These are phyloP conservation scores for Pseudomugil tenellus DNA, from an alignment of 2,797 vertebrate genomes.

Conservation along the genomic window DNA sequence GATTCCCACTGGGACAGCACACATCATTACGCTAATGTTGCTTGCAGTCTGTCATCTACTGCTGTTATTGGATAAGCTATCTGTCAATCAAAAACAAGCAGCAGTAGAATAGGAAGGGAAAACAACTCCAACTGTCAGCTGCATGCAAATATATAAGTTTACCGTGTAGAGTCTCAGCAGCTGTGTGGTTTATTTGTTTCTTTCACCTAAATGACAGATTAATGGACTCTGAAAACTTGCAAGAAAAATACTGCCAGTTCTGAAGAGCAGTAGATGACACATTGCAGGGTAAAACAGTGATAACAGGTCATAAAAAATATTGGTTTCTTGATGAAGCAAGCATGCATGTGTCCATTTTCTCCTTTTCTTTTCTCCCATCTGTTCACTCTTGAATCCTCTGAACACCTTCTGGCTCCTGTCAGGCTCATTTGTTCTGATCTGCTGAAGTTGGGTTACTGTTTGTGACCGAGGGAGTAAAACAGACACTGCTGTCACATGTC, in stretches of 20 bases:
- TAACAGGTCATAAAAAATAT: slow-evolving; percentile 9
- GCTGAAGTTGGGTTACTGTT: slow-evolving; percentile 14
- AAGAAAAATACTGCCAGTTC: slow-evolving; percentile 10
- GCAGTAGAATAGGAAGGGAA: neutral
- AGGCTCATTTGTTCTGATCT: slow-evolving; percentile 22
- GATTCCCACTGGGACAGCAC: slow-evolving; percentile 32
- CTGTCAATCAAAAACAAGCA: slow-evolving; percentile 49
- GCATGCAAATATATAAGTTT: slow-evolving; percentile 16
- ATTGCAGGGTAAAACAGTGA: slow-evolving; percentile 6
- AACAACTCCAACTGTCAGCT: slow-evolving; percentile 43
- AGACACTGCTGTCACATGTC: neutral
- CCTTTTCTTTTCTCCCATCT: slow-evolving; percentile 32
- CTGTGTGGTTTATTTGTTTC: slow-evolving; percentile 45
- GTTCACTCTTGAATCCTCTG: slow-evolving; percentile 28
- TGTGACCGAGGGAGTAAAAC: neutral
- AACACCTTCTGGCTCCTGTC: slow-evolving; percentile 41
- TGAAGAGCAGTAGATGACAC: slow-evolving; percentile 5
- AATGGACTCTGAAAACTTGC: slow-evolving; percentile 18
- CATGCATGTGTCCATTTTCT: neutral
- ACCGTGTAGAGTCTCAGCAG: slow-evolving; percentile 7
- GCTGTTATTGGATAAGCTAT: slow-evolving; percentile 38
- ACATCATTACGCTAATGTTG: slow-evolving; percentile 37
- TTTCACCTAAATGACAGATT: slow-evolving; percentile 42
- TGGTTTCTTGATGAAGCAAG: neutral
- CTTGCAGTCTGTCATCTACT: slow-evolving; percentile 51